These are phyloP conservation scores for Panorpa germanica DNA, from an alignment of 2,888 invertebrate genomes.

Conservation along the genomic window DNA sequence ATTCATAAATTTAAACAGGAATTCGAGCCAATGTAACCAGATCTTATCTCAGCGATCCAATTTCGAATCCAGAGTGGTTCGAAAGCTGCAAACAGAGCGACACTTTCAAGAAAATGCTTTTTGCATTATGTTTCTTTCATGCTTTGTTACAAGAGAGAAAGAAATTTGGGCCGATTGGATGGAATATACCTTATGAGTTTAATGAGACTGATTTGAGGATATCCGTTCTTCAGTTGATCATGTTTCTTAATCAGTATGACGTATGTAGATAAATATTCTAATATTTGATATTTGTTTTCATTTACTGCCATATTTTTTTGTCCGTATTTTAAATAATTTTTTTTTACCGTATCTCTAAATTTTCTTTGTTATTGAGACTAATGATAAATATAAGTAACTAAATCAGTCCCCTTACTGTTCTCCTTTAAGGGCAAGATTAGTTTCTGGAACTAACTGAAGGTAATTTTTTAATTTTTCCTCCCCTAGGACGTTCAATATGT, in stretches of 20 bases:
- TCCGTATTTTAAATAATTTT: too few relatives aligned
- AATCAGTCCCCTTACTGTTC: too few relatives aligned
- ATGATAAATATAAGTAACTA: too few relatives aligned
- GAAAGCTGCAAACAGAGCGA: conserved; percentile 58
- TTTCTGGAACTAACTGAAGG: too few relatives aligned
- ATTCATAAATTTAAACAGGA: too few relatives aligned
- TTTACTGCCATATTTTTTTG: too few relatives aligned
- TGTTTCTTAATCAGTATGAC: conserved; percentile 66
- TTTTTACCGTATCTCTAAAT: too few relatives aligned
- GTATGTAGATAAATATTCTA: too few relatives aligned
- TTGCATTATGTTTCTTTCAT: conserved; percentile 85
- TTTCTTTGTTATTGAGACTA: too few relatives aligned
- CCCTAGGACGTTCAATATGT: conserved; percentile 68
- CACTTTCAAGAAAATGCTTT: conserved; percentile 69
- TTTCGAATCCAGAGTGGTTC: conserved; percentile 75
- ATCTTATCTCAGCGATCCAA: conserved; percentile 74
- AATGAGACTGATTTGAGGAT: conserved; percentile 88
- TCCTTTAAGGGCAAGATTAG: too few relatives aligned
- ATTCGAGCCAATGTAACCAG: conserved; percentile 65
- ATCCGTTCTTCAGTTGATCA: conserved; percentile 72
- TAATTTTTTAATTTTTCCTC: too few relatives aligned
- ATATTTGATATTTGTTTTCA: too few relatives aligned
- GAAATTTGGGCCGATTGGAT: conserved; percentile 84
- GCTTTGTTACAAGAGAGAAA: conserved; percentile 79
- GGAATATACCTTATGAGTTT: conserved; percentile 93